Base-by-base conservation (phyloP, 2,797 vertebrate species). In the Sylvia borin region DNA sequence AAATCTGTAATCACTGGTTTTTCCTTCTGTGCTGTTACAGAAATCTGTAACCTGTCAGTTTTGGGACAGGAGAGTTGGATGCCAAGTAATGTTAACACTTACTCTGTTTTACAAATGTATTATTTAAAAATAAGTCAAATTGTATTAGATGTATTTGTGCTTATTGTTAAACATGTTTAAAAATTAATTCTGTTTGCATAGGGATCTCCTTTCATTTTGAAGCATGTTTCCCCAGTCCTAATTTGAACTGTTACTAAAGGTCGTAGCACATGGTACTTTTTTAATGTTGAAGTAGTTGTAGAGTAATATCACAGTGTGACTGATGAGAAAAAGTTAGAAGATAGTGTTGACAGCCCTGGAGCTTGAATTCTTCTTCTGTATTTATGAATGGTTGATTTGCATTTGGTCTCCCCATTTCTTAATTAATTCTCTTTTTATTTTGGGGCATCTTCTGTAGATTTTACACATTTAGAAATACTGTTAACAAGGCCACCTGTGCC, bases 141-240 rank as follows among this genome's bases (percentile, higher is more conserved):
- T 32, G 18, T 47, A 21, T 54, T 75, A 77, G 57, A 11, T 70
- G 2, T 90, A 48, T 92, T 93, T 90, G 55, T 0, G 0, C 43
- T 71, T 67, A 8, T 47, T 79, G 70, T 82, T 95, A 92, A 95
- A 74, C 11, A 4, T 32, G 11, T 85, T 96, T 92, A 74, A 96
- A 92, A 93, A 90, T 73, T 47, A 67, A 93, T 67, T 19, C 53
- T 77, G 43, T 90, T 96, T 92, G 58, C 38, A 7, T 24, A 51
- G 48, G 22, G 55, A 92, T 92, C 64, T 92, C 34, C 57, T 65
- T 82, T 72, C 42, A 4, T 66, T 90, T 48, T 43, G 40, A 88
- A 88, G 43, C 26, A 24, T 10, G 1, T 75, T 72, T 77, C 29
- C 26, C 18, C 13, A 25, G 16, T 73, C 29, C 38, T 66, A n/a